Base-by-base conservation (phyloP, 2,888 invertebrate species). In the Drosophila kuntzei region DNA sequence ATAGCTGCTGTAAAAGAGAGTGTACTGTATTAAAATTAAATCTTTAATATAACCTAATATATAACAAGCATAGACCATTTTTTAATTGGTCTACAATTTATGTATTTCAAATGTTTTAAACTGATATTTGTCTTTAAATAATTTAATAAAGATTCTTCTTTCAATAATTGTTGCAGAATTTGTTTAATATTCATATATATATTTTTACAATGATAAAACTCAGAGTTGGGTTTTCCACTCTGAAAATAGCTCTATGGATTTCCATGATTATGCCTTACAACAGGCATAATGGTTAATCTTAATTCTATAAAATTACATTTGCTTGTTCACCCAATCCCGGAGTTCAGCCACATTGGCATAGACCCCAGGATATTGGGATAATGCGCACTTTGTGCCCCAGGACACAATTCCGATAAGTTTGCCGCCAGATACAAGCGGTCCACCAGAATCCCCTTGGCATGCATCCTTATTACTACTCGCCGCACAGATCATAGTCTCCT, bases 391-490 rank as follows among this genome's bases (percentile, higher is more conserved):
- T 4, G 49, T 68, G 29, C 91, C 91, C 90, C 90, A 91, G 29
- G 91, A 91, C 0, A 90, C 90, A 18, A 91, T 67, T 49, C 91
- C 91, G 32, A 89, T 89, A 2, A 87, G 80, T 2, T 54, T 37
- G 20, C 79, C 79, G 8, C 49, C 73, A 3, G 77, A 71, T 0
- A 84, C 88, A 39, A 91, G 79, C 43, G 91, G 91, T 12, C 91
- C 91, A 59, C 91, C 91, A 6, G 90, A 91, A 47, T 91, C 91
- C 11, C 90, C 90, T 51, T 90, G 83, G 32, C 91, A 91, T 0
- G 91, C 49, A 64, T 91, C 91, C 71, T 86, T 88, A 1, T 74
- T 76, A 2, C 50, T 16, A 0, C 77, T 41, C 8, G 64, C 50
- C 5, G 90, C 88, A 57, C 91, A 91, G 18, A 91, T 77, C 91